phyloP scores from a whole-genome alignment of 2,113 vertebrate species.

The Chionodraco myersi region DNA sequence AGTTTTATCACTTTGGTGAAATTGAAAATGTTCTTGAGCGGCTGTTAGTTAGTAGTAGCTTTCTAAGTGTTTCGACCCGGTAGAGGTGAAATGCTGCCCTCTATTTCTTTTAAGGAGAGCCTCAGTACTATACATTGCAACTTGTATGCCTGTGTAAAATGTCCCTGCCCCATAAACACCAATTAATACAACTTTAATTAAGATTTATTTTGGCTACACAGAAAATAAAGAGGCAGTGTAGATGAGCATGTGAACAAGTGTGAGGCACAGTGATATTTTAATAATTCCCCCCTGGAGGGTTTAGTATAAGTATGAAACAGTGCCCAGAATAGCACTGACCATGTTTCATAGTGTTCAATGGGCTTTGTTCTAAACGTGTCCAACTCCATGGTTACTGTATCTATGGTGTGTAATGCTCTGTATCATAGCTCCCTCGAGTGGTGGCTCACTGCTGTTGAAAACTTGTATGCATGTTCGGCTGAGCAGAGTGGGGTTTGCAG shows the following conservation, averaged over 20 bases:
- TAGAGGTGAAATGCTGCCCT: too few species aligned
- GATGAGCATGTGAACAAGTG: background rate
- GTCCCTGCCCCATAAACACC: background rate
- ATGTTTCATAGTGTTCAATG: background rate
- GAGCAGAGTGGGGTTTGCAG: background rate
- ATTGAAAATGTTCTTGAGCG: too few species aligned
- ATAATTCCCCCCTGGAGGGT: background rate
- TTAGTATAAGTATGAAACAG: background rate
- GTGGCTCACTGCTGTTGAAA: constrained; percentile 2
- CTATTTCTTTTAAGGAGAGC: too few species aligned
- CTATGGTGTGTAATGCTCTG: background rate
- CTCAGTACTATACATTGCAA: too few species aligned
- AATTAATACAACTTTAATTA: background rate
- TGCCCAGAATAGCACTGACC: background rate
- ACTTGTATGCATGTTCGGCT: background rate
- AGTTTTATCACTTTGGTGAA: too few species aligned
- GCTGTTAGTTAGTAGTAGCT: too few species aligned
- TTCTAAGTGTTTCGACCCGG: too few species aligned
- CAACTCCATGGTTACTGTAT: background rate
- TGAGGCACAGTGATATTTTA: background rate
- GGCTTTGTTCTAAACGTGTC: background rate
- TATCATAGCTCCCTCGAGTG: constrained; percentile 57
- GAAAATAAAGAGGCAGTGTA: background rate
- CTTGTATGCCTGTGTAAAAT: too few species aligned
- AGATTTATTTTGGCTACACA: background rate